These are phyloP conservation scores for Cercopithecus hamlyni DNA, from an alignment of 2,797 vertebrate species.

Conservation along the genomic window DNA sequence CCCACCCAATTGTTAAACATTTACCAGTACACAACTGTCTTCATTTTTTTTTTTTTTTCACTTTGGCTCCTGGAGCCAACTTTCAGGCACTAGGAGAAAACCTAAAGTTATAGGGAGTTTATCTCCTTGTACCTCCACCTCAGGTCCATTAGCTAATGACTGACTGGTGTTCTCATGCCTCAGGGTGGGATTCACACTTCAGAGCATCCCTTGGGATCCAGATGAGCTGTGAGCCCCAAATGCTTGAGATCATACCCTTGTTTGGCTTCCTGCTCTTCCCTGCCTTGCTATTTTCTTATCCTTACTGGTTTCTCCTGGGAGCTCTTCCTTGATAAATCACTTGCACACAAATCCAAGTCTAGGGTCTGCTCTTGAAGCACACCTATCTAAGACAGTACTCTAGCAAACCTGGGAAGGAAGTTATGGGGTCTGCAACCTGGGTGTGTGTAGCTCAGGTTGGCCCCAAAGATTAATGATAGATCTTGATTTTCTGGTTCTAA, in stretches of 20 bases:
- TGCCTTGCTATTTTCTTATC: background rate
- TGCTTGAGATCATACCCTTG: background rate
- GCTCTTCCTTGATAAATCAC: background rate
- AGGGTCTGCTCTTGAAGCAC: background rate
- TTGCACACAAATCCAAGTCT: background rate
- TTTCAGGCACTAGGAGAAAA: background rate
- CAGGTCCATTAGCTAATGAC: background rate
- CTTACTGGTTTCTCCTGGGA: background rate
- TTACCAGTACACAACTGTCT: background rate
- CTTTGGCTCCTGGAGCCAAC: background rate
- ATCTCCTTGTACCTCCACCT: background rate
- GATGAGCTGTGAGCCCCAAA: background rate
- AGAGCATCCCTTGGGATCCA: background rate
- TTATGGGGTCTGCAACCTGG: background rate
- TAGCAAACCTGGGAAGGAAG: conserved; percentile 18
- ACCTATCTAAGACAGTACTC: background rate
- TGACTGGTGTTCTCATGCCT: background rate
- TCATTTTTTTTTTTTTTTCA: background rate
- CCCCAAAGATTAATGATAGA: background rate
- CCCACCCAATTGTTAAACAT: conserved; percentile 8
- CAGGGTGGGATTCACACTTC: background rate
- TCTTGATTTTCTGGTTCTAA: conserved; percentile 43
- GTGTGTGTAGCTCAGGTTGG: background rate
- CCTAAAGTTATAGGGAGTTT: background rate
- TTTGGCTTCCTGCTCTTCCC: background rate